These are phyloP conservation scores for Acromyrmex charruanus DNA, from an alignment of 1,140 invertebrate genomes.

Conservation along the genomic window DNA sequence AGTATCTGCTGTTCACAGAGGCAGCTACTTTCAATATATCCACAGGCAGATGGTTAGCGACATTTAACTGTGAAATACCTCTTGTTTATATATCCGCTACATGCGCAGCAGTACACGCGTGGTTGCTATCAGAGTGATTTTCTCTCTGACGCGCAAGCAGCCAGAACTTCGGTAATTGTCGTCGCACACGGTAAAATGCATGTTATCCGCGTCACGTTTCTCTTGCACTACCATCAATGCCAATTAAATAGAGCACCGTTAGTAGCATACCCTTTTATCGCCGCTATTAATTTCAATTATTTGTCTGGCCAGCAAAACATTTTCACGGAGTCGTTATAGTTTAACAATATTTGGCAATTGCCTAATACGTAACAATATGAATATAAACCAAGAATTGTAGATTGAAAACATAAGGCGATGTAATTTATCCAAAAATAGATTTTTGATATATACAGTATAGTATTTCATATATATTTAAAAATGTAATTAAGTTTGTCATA, in stretches of 20 bases:
- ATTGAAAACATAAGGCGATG: not conserved
- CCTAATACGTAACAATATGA: not conserved
- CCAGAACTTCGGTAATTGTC: slow-evolving; percentile 49
- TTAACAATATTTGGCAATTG: slow-evolving; percentile 29
- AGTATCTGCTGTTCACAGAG: not conserved
- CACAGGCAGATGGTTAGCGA: slow-evolving; percentile 10
- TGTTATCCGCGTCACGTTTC: slow-evolving; percentile 39
- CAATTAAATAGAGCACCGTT: slow-evolving; percentile 46
- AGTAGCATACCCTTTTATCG: slow-evolving; percentile 32
- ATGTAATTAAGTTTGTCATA: not conserved
- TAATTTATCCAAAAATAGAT: not conserved
- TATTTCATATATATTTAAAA: not conserved
- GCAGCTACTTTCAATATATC: slow-evolving; percentile 35
- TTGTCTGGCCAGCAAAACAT: slow-evolving; percentile 28
- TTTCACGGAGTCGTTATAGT: slow-evolving; percentile 30
- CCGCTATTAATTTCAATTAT: slow-evolving; percentile 51
- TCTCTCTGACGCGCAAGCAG: slow-evolving; percentile 43
- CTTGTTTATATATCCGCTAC: slow-evolving; percentile 33
- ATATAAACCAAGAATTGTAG: not conserved
- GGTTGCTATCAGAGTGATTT: slow-evolving; percentile 35
- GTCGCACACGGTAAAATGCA: slow-evolving; percentile 44
- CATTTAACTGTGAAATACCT: slow-evolving; percentile 52
- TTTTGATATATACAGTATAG: not conserved
- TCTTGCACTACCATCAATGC: slow-evolving; percentile 33
- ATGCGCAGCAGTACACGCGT: slow-evolving; percentile 6